Percentiles rank a stretch among this genome's conserved stretches.
These are phyloP conservation scores for Hippopotamus amphibius DNA, from an alignment of 2,113 vertebrate species.

Conservation along the genomic window DNA sequence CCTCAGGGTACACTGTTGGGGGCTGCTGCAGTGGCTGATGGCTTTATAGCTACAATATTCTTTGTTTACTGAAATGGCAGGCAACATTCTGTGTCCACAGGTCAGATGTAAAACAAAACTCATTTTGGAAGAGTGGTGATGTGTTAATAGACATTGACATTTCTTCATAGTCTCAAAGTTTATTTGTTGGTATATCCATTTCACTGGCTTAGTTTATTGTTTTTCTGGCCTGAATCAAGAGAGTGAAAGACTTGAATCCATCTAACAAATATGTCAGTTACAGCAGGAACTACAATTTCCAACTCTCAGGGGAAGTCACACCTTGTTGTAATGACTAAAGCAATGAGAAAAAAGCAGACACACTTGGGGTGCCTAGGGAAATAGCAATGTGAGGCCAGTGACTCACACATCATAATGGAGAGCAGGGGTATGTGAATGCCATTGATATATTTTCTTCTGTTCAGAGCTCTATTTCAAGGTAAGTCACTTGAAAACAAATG, in stretches of 20 bases:
- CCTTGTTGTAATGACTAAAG: constrained; percentile 37
- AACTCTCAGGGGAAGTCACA: constrained; percentile 23
- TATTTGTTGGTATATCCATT: constrained; percentile 43
- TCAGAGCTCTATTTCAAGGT: constrained; percentile 5
- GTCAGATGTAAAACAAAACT: constrained; percentile 49
- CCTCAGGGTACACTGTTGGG: not conserved
- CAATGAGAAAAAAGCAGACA: not conserved
- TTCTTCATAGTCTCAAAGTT: constrained; percentile 15
- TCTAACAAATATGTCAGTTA: constrained; percentile 20
- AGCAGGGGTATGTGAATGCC: not conserved
- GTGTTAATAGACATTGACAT: constrained; percentile 46
- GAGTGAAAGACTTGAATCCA: not conserved
- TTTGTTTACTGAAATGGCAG: not conserved
- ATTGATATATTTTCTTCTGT: constrained; percentile 15
- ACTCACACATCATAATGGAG: constrained; percentile 35
- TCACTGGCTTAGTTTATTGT: not conserved
- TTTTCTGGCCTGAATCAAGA: not conserved
- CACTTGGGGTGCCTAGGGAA: not conserved
- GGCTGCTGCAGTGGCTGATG: not conserved
- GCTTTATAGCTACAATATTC: not conserved
- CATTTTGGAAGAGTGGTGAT: constrained; percentile 35
- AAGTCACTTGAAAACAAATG: constrained; percentile 57
- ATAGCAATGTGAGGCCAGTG: not conserved
- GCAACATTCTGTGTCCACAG: not conserved
- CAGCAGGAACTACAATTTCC: constrained; percentile 41